These are phyloP conservation scores for Acromyrmex charruanus DNA, from an alignment of 1,140 invertebrate genomes.

Conservation along the genomic window DNA sequence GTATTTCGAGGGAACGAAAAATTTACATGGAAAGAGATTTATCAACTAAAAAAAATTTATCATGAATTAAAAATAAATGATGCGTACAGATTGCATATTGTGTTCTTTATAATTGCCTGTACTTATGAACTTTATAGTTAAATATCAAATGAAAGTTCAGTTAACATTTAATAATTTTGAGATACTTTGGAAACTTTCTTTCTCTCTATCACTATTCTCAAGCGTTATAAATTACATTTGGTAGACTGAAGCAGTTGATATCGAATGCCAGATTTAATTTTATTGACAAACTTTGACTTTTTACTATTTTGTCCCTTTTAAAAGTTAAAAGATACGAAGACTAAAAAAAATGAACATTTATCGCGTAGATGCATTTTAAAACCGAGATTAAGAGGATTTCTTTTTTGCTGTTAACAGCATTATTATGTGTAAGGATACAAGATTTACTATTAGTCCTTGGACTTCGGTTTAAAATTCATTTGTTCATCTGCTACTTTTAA, in stretches of 20 bases:
- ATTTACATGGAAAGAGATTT: background rate
- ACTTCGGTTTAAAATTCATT: background rate
- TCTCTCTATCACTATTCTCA: background rate
- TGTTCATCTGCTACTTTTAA: background rate
- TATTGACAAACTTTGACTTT: background rate
- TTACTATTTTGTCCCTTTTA: background rate
- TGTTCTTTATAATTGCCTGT: background rate
- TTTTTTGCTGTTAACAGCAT: too few relatives aligned
- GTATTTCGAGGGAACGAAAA: background rate
- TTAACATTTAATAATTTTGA: background rate
- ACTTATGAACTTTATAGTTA: background rate
- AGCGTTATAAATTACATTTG: background rate
- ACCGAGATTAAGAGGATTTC: too few relatives aligned
- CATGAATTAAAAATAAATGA: background rate
- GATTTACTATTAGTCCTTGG: constrained; percentile 9
- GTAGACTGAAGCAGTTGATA: background rate
- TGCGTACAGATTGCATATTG: background rate
- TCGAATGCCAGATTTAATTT: constrained; percentile 18
- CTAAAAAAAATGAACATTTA: too few relatives aligned
- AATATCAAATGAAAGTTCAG: background rate
- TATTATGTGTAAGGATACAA: too few relatives aligned
- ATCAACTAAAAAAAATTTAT: background rate
- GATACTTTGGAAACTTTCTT: background rate
- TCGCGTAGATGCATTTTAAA: too few relatives aligned
- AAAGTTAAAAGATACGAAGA: background rate